phyloP scores from a whole-genome alignment of 2,113 vertebrate species.

The Campylomormyrus numenius region DNA sequence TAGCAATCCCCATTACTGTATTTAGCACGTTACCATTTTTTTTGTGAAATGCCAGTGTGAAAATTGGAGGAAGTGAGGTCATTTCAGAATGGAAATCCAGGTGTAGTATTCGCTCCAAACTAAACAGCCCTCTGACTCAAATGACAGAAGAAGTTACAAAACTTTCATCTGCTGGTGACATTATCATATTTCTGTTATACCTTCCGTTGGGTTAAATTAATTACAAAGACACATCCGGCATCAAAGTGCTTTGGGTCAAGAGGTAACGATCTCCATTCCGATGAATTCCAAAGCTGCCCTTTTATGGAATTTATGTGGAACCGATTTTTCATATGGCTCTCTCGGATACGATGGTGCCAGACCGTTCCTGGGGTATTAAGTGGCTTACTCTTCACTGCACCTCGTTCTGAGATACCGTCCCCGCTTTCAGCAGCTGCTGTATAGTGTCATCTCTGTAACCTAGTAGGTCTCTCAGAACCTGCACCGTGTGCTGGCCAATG shows the following conservation, averaged over 20 bases:
- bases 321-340: not conserved
- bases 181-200: constrained; percentile 30
- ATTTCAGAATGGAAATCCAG: constrained; percentile 14
- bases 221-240: constrained; percentile 6
- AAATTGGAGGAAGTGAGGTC: constrained; percentile 8
- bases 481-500: constrained; percentile 78
- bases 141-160: constrained; percentile 4
- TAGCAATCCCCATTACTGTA: not conserved
- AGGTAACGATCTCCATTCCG: not conserved
- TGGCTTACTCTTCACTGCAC: constrained; percentile 50
- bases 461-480: constrained; percentile 70
- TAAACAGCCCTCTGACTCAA: not conserved
- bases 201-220: constrained; percentile 23
- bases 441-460: constrained; percentile 67
- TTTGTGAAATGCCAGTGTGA: not conserved
- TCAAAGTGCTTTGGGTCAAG: constrained; percentile 1
- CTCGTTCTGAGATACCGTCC: constrained; percentile 66
- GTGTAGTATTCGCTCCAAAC: not conserved
- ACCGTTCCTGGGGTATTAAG: not conserved
- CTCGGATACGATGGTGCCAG: not conserved
- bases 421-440: constrained; percentile 56
- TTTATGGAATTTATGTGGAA: constrained; percentile 7
- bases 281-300: not conserved
- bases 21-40: not conserved
- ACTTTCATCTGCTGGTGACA: constrained; percentile 19